Conservation (phyloP, 2,888 invertebrate genomes). For the Perdita meconis region DNA sequence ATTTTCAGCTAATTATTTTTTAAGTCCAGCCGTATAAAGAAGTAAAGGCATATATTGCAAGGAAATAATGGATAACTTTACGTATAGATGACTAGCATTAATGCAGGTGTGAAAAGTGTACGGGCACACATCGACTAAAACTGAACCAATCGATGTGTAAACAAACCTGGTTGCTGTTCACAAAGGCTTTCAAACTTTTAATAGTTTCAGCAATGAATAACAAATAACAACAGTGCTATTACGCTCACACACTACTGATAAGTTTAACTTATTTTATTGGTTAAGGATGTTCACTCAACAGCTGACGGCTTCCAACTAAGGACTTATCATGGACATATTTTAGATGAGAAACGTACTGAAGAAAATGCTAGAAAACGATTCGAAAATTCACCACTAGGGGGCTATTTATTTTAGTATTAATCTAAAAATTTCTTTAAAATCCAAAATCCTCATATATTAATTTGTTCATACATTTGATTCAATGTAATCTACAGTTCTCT, state of each 20-base stretch:
- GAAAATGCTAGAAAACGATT: constrained; percentile 5
- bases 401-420: constrained; percentile 5
- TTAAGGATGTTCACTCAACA: constrained; percentile 73
- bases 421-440: not conserved
- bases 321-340: constrained; percentile 29
- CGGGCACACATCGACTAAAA: constrained; percentile 29
- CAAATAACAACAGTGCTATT: constrained; percentile 17
- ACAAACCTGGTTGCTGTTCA: constrained; percentile 55
- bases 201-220: constrained; percentile 18
- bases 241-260: constrained; percentile 39
- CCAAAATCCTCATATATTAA: not conserved
- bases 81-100: constrained; percentile 59
- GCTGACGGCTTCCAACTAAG: constrained; percentile 65
- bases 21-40: not conserved
- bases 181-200: constrained; percentile 14
- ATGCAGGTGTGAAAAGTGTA: constrained; percentile 39
- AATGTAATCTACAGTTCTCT: too few relatives aligned
- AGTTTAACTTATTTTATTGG: constrained; percentile 69
- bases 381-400: constrained; percentile 4
- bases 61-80: constrained; percentile 35
- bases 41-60: constrained; percentile 2
- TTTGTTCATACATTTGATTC: not conserved
- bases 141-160: not conserved
- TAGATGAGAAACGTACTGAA: constrained; percentile 42
- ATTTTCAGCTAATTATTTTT: not conserved